Percentiles rank a stretch among this genome's conserved stretches.
phyloP scores from a whole-genome alignment of 1,140 invertebrate genomes.

The Aphaenogaster rudis region DNA sequence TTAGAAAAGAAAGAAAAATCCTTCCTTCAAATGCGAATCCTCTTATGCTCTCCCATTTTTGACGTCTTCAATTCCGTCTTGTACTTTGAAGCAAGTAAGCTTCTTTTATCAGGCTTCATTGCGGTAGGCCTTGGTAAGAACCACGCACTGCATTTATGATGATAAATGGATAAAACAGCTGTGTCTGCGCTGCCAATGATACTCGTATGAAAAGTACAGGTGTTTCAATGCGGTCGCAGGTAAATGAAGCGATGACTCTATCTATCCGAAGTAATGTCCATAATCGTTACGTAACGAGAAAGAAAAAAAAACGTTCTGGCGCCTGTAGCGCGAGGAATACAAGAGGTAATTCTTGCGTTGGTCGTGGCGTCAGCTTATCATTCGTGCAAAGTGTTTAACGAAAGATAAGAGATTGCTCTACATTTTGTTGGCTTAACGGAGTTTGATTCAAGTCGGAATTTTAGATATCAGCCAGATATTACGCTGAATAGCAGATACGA shows the following conservation, averaged over 20 bases:
- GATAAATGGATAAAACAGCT: constrained; percentile 33
- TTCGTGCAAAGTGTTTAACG: constrained; percentile 13
- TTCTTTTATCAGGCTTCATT: constrained; percentile 8
- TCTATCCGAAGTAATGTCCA: constrained; percentile 20
- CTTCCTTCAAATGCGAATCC: neutral
- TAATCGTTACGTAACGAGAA: constrained; percentile 7
- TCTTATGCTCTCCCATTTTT: neutral
- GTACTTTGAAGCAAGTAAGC: neutral
- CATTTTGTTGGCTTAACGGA: constrained; percentile 22
- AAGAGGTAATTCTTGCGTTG: constrained; percentile 18
- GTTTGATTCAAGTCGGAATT: constrained; percentile 21
- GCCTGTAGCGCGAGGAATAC: neutral
- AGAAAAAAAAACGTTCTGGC: neutral
- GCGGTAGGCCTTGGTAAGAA: constrained; percentile 2
- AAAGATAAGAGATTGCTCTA: constrained; percentile 39
- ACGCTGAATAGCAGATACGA: neutral
- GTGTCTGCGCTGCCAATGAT: constrained; percentile 10
- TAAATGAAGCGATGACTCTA: constrained; percentile 48
- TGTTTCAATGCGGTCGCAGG: neutral
- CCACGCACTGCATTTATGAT: neutral
- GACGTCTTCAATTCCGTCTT: neutral
- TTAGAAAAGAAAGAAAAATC: neutral
- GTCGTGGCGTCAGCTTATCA: constrained; percentile 30
- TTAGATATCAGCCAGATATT: constrained; percentile 19
- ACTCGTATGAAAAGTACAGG: constrained; percentile 17